Percentiles rank a stretch among this genome's conserved stretches.
Evolutionary conservation across 2,888 invertebrate species (phyloP).

Genomic region (Leptopilina myrica): DNA sequence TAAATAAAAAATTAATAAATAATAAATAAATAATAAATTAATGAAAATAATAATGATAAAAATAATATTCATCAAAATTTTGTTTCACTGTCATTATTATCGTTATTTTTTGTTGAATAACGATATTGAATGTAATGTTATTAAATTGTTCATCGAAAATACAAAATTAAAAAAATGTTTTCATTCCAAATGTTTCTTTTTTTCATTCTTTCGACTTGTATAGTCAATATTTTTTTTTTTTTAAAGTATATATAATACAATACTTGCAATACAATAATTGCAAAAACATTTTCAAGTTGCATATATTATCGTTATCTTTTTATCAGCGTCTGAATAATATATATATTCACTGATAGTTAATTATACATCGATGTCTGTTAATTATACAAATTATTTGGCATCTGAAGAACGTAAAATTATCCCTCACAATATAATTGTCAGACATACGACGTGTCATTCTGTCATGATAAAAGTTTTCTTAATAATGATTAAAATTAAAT

Average conservation of each 20-base stretch:
- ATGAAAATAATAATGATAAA: too few relatives aligned
- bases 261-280: neutral
- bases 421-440: constrained; percentile 17
- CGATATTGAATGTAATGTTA: too few relatives aligned
- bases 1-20: too few relatives aligned
- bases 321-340: constrained; percentile 19
- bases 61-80: too few relatives aligned
- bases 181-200: too few relatives aligned
- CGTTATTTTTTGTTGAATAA: too few relatives aligned
- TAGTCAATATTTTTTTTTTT: neutral
- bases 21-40: too few relatives aligned
- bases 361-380: constrained; percentile 7
- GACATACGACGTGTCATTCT: constrained; percentile 15
- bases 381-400: constrained; percentile 21
- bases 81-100: too few relatives aligned
- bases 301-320: constrained; percentile 5
- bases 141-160: too few relatives aligned
- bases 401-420: constrained; percentile 17
- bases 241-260: neutral
- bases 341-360: constrained; percentile 36
- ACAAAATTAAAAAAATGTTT: too few relatives aligned
- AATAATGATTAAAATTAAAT: constrained; percentile 10
- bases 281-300: constrained; percentile 8
- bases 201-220: too few relatives aligned
- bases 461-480: constrained; percentile 29